Conservation (phyloP, 2,113 vertebrate species). For the Nycticorax nycticorax region DNA sequence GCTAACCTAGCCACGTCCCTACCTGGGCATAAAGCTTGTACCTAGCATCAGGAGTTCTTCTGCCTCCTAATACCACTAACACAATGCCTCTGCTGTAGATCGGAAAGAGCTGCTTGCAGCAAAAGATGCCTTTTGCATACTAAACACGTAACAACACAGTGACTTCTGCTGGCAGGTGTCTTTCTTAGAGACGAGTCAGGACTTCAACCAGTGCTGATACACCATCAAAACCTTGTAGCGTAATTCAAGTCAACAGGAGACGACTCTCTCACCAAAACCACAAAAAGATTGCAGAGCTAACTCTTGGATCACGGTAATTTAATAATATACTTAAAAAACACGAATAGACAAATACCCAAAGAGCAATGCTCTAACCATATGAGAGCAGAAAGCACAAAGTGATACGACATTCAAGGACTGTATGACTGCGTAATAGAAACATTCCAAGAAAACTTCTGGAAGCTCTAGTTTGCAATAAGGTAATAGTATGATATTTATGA, state of each 20-base stretch:
- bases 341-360: neutral
- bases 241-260: neutral
- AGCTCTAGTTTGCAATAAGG: neutral
- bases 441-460: neutral
- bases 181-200: neutral
- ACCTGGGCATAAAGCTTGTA: neutral
- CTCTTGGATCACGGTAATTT: neutral
- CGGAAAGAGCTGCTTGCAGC: neutral
- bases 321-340: neutral
- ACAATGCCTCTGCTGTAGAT: neutral
- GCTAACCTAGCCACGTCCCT: fast-evolving
- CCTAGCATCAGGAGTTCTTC: neutral
- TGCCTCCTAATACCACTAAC: neutral
- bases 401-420: neutral
- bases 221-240: neutral
- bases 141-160: neutral
- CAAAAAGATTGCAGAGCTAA: neutral
- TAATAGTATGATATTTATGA: neutral
- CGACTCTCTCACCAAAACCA: neutral
- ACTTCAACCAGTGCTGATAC: neutral
- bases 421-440: neutral
- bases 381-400: neutral
- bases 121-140: neutral
- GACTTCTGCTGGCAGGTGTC: neutral
- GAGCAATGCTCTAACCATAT: neutral